Evolutionary conservation across 2,113 vertebrate genomes (phyloP).

Genomic region (pig (Sus scrofa)): DNA sequence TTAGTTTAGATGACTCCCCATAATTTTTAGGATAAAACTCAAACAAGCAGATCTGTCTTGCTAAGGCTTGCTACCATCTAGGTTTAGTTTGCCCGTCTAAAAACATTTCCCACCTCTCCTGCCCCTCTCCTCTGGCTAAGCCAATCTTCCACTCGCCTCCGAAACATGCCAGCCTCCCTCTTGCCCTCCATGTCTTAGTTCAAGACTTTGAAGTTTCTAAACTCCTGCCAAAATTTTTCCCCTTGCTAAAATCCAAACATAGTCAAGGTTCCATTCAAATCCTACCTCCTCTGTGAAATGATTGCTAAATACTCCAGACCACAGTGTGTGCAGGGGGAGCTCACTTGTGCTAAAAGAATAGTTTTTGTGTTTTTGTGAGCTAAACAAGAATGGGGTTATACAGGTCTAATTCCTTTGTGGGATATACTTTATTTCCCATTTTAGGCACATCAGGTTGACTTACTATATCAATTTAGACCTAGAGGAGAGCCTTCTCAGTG

Average conservation of each 20-base stretch:
- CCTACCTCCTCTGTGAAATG: not conserved
- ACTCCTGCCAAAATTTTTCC: not conserved
- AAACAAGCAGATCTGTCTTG: not conserved
- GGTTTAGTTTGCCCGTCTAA: not conserved
- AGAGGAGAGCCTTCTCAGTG: not conserved
- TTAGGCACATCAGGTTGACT: not conserved
- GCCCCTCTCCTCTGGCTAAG: not conserved
- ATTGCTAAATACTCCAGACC: not conserved
- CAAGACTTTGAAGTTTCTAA: not conserved
- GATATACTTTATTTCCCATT: not conserved
- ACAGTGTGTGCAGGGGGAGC: not conserved
- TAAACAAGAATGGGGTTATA: not conserved
- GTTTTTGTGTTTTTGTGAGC: too few relatives aligned
- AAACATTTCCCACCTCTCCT: not conserved
- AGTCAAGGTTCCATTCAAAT: not conserved
- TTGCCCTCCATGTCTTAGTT: not conserved
- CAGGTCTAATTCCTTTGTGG: not conserved
- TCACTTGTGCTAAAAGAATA: not conserved
- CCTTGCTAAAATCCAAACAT: not conserved
- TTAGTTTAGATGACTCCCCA: not conserved
- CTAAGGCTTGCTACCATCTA: not conserved
- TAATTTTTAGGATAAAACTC: not conserved
- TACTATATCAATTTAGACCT: not conserved
- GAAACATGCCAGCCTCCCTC: not conserved
- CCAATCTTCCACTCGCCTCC: not conserved